Conservation (phyloP, 2,888 invertebrate genomes). For the Spodoptera picta region DNA sequence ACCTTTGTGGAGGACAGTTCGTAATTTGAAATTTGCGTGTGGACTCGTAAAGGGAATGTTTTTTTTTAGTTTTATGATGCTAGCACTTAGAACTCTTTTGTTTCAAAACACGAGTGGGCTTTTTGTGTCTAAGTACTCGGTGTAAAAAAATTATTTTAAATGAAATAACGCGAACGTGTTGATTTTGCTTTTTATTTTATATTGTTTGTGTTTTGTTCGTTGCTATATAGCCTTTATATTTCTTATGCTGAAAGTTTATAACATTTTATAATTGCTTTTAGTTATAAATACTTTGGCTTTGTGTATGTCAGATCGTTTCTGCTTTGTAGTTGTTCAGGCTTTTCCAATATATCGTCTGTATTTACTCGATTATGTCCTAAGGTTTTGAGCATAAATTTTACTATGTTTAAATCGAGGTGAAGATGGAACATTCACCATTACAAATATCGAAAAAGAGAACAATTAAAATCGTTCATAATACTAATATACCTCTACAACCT, state of each 20-base stretch:
- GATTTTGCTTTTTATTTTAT: neutral
- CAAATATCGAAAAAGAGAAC: neutral
- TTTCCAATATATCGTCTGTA: too few species aligned
- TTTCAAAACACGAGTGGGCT: constrained; percentile 45
- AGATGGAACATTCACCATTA: too few species aligned
- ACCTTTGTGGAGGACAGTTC: constrained; percentile 58
- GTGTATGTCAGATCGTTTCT: too few species aligned
- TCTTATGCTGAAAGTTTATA: too few species aligned
- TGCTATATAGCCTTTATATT: neutral
- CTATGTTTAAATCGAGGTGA: too few species aligned
- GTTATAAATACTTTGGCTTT: too few species aligned
- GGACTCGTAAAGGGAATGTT: constrained; percentile 57
- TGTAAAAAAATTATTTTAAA: constrained; percentile 17
- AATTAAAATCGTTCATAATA: too few species aligned
- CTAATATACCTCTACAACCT: too few species aligned
- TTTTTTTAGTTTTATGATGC: constrained; percentile 55
- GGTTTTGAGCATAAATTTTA: too few species aligned
- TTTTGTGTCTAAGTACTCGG: constrained; percentile 21
- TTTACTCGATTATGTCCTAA: too few species aligned
- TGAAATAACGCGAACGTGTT: constrained; percentile 7
- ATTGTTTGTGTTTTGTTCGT: neutral
- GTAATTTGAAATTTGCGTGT: constrained; percentile 71
- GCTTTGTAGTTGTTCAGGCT: too few species aligned
- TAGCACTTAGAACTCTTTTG: constrained; percentile 57
- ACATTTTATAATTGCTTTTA: neutral